phyloP scores from a whole-genome alignment of 2,888 invertebrate genomes.

The Meiosimyza decipiens region DNA sequence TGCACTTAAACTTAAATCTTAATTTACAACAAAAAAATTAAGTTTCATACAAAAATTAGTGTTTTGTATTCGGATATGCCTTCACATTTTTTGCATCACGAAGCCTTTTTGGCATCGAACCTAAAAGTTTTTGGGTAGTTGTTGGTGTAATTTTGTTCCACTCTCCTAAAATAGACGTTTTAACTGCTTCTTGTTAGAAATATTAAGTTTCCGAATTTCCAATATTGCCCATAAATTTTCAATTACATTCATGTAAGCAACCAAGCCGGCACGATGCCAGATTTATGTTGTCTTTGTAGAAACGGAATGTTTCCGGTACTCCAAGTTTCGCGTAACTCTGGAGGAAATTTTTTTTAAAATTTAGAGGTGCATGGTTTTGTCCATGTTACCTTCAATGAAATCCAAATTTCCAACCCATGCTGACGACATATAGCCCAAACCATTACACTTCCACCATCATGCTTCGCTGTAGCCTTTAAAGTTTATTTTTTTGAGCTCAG shows the following conservation, averaged over 20 bases:
- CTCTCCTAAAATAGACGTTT: not conserved
- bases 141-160: not conserved
- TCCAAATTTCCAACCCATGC: constrained; percentile 37
- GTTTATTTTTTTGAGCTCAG: constrained; percentile 21
- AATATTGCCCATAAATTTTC: not conserved
- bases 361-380: constrained; percentile 21
- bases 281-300: constrained; percentile 32
- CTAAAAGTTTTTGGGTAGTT: no score
- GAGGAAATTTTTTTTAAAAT: no score
- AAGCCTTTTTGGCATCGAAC: not conserved
- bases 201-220: not conserved
- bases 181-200: not conserved
- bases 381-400: constrained; percentile 33
- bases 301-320: no score
- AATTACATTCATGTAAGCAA: constrained; percentile 27
- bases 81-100: no score
- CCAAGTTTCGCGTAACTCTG: no score
- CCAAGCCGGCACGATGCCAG: constrained; percentile 32
- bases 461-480: constrained; percentile 34
- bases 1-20: no score
- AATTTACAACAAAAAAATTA: no score
- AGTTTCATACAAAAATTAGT: no score
- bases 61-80: no score
- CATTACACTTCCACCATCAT: constrained; percentile 35
- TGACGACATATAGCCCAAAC: constrained; percentile 36